Conservation (phyloP, 1,140 invertebrate species). For the Lasioglossum baleicum region DNA sequence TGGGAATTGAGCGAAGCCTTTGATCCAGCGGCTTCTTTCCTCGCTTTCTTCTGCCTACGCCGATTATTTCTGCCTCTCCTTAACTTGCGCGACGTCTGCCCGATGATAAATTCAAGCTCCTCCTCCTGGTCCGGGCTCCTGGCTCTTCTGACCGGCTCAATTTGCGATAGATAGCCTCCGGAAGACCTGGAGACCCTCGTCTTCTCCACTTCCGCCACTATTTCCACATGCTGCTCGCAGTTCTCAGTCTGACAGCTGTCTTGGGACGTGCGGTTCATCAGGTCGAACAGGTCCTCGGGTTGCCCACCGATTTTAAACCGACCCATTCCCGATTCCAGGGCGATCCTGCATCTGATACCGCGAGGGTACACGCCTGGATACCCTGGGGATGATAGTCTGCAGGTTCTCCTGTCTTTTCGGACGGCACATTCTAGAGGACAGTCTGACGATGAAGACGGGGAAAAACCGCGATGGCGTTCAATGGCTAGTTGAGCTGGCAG, state of each 20-base stretch:
- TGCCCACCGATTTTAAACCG: slow-evolving; percentile 71
- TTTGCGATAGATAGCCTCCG: background rate
- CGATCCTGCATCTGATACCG: slow-evolving; percentile 68
- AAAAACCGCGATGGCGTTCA: slow-evolving; percentile 63
- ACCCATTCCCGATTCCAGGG: slow-evolving; percentile 67
- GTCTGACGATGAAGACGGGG: slow-evolving; percentile 52
- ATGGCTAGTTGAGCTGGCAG: slow-evolving; percentile 60
- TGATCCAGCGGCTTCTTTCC: slow-evolving; percentile 14
- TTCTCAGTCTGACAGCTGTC: slow-evolving; percentile 69
- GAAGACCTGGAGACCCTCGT: slow-evolving; percentile 49
- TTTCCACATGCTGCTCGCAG: slow-evolving; percentile 61
- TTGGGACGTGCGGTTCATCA: slow-evolving; percentile 73
- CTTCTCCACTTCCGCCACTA: slow-evolving; percentile 16
- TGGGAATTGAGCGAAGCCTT: slow-evolving; percentile 26
- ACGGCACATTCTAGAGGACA: slow-evolving; percentile 70
- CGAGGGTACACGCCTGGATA: slow-evolving; percentile 72
- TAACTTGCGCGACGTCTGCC: slow-evolving; percentile 44
- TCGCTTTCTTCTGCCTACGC: slow-evolving; percentile 25
- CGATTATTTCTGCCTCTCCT: slow-evolving; percentile 31
- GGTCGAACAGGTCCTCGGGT: slow-evolving; percentile 66
- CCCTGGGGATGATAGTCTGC: slow-evolving; percentile 66
- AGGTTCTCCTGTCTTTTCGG: slow-evolving; percentile 67
- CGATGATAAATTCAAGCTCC: slow-evolving; percentile 67
- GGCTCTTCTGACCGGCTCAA: background rate
- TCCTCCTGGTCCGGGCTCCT: slow-evolving; percentile 51